Evolutionary conservation across 2,797 vertebrate species (phyloP).

Genomic region (Artibeus lituratus): DNA sequence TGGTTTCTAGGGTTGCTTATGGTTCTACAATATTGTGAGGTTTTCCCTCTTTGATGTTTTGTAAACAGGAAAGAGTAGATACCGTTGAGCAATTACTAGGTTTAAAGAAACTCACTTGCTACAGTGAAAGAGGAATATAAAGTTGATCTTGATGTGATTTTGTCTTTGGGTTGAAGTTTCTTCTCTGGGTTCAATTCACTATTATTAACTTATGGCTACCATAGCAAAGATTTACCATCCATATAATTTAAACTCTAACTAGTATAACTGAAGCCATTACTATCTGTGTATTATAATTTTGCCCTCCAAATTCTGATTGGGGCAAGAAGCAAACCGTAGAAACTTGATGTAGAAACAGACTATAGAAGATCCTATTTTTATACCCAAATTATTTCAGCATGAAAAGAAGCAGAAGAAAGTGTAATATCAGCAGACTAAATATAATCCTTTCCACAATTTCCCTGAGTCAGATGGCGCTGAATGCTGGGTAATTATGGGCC

Average conservation of each 20-base stretch:
- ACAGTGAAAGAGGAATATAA: neutral
- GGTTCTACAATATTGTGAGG: neutral
- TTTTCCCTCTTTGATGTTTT: neutral
- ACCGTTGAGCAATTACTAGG: neutral
- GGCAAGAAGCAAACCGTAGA: neutral
- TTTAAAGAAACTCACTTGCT: neutral
- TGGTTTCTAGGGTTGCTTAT: neutral
- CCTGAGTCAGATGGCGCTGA: constrained; percentile 72
- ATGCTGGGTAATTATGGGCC: constrained; percentile 53
- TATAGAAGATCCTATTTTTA: constrained; percentile 34
- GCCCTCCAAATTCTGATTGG: constrained; percentile 4
- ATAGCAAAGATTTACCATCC: neutral
- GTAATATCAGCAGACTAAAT: constrained; percentile 72
- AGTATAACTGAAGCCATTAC: neutral
- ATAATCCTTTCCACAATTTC: constrained; percentile 70
- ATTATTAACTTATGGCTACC: constrained; percentile 5
- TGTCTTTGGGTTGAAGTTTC: neutral
- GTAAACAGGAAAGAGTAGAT: neutral
- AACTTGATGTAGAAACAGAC: constrained; percentile 8
- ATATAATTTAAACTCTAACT: constrained; percentile 33
- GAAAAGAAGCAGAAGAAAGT: constrained; percentile 52
- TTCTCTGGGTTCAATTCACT: neutral
- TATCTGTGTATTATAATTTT: neutral
- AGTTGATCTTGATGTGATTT: neutral
- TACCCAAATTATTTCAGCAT: constrained; percentile 26